Conservation (phyloP, 2,113 vertebrate genomes). For the Blennius ocellaris region DNA sequence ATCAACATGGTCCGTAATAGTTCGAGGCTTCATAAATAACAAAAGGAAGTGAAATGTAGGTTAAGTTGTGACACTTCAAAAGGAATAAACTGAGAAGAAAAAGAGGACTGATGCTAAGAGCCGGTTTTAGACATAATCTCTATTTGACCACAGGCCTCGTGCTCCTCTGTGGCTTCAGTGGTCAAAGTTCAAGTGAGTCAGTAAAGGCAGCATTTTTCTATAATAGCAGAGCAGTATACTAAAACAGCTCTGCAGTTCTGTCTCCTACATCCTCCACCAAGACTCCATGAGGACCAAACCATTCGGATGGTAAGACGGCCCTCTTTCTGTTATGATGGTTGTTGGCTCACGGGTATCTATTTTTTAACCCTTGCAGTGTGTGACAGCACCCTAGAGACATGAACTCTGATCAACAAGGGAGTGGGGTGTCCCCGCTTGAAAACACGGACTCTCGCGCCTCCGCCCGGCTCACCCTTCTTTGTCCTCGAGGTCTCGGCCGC, state of each 20-base stretch:
- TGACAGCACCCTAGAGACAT: conserved; percentile 70
- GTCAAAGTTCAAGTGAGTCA: conserved; percentile 55
- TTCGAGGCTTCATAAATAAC: conserved; percentile 16
- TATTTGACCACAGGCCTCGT: conserved; percentile 65
- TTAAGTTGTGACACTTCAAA: conserved; percentile 21
- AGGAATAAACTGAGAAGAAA: conserved; percentile 26
- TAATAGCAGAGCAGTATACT: conserved; percentile 47
- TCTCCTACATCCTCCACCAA: conserved; percentile 45
- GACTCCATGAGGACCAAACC: conserved; percentile 33
- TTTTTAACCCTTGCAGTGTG: conserved; percentile 52
- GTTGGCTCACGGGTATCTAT: conserved; percentile 35
- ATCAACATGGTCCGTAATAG: neutral
- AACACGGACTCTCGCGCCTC: neutral
- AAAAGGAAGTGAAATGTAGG: conserved; percentile 14
- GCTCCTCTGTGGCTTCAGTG: conserved; percentile 48
- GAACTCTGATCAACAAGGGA: conserved; percentile 4
- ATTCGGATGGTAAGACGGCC: conserved; percentile 38
- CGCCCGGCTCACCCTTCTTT: conserved; percentile 91
- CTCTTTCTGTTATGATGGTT: conserved; percentile 20
- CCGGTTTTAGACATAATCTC: conserved; percentile 65
- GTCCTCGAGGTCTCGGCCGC: conserved; percentile 92
- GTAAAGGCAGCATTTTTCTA: conserved; percentile 49
- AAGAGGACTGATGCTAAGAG: conserved; percentile 28
- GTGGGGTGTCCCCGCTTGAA: too few relatives aligned
- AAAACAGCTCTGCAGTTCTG: conserved; percentile 54